Base-by-base conservation (phyloP, 2,797 vertebrate species). In the Leptodactylus fallax region DNA sequence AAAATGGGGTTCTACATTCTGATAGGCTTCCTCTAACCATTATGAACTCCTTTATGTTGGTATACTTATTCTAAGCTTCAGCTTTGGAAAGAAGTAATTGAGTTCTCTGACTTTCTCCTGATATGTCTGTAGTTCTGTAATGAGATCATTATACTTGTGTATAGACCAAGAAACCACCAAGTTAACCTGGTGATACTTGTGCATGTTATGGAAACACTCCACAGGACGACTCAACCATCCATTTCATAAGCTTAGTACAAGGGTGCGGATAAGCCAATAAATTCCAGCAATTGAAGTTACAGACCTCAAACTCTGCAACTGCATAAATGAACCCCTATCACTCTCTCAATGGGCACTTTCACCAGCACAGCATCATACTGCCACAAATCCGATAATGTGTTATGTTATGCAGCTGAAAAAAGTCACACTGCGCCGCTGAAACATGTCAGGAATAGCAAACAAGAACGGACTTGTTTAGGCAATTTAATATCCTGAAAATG, bases 381-480 rank as follows among this genome's bases (percentile, higher is more conserved):
- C 78, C 53, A 79, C 74, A 77, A 53, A 77, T 51, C 74, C 74
- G 36, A 36, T 79, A 79, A 79, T 79, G 78, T 79, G 55, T 56
- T 21, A 17, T 36, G 23, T 36, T 60, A 58, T 21, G 56, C 78
- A 56, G 17, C 17, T 3, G 14, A 27, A 60, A 36, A 36, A 45
- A 79, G 55, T 14, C 25, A 27, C 53, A 21, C 78, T 45, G 25
- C 19, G 78, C 49, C 3, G 55, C 25, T 10, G 77, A 36, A 27
- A 55, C 9, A 17, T 60, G 53, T 58, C 25, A 0, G 7, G 53
- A 79, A 58, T 79, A 21, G n/a, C 23, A 27, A 79, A 21, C 25
- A 36, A 58, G 23, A 79, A 36, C 3, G 7, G 55, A 58, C 77
- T 58, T 58, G 77, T 58, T 25, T 56, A 36, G 23, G 25, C 25